phyloP scores from a whole-genome alignment of 2,113 vertebrate genomes.

The Bathybates hornii region DNA sequence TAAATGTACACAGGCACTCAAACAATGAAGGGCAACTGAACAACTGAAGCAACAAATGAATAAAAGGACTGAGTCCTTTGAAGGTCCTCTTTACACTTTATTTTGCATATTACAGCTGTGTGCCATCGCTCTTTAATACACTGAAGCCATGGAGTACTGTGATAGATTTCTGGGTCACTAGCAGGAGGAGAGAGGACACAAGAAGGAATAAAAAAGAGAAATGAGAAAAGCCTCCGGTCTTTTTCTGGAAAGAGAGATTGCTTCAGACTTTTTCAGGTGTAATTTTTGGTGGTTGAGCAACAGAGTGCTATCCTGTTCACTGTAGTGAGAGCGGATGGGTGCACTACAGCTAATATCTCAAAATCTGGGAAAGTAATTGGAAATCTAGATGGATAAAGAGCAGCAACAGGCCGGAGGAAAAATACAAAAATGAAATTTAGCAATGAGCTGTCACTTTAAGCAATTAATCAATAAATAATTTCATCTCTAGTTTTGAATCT shows the following conservation, averaged over 20 bases:
- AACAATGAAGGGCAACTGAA: not conserved
- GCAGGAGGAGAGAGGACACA: not conserved
- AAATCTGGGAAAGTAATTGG: not conserved
- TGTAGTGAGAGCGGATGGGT: not conserved
- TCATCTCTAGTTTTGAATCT: not conserved
- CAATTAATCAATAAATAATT: not conserved
- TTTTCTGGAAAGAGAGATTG: not conserved
- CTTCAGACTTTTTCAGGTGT: not conserved
- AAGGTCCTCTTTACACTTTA: not conserved
- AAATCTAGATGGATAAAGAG: not conserved
- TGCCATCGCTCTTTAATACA: not conserved
- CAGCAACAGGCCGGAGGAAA: not conserved
- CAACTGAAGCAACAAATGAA: not conserved
- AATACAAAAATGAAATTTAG: not conserved
- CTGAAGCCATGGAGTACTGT: not conserved
- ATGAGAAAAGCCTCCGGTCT: not conserved
- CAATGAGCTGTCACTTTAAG: not conserved
- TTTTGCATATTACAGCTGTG: not conserved
- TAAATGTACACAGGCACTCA: not conserved
- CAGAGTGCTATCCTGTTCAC: not conserved
- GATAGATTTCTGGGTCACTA: not conserved
- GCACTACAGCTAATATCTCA: not conserved
- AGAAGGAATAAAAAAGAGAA: not conserved
- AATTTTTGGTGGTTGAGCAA: not conserved
- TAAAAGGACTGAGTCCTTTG: not conserved